Evolutionary conservation across 2,888 invertebrate genomes (phyloP).

Genomic region (Idaea biselata): DNA sequence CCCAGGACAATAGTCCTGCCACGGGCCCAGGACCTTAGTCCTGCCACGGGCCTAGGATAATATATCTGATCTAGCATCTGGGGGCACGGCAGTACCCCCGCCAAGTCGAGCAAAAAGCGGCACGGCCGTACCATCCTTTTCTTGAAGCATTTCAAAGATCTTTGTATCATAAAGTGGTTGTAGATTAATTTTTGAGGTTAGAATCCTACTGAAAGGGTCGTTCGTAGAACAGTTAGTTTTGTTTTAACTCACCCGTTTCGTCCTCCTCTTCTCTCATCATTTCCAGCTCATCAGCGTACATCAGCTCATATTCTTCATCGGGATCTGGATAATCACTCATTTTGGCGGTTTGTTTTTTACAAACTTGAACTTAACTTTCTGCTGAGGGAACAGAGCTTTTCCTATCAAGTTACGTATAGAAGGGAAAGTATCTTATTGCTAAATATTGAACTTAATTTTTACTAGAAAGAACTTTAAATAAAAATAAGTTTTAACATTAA

Average conservation of each 20-base stretch:
- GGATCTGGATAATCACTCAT: constrained; percentile 78
- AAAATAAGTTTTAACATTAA: no score
- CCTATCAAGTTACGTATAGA: background rate
- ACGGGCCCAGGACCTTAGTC: no score
- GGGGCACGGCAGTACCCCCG: no score
- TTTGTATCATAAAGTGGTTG: background rate
- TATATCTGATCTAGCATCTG: no score
- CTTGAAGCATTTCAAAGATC: no score
- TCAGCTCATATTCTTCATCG: constrained; percentile 85
- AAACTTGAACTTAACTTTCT: background rate
- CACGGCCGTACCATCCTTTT: no score
- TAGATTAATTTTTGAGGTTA: background rate
- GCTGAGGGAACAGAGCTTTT: background rate
- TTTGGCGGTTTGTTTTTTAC: constrained; percentile 26
- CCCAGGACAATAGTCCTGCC: no score
- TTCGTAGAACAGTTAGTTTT: constrained; percentile 6
- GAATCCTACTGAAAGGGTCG: background rate
- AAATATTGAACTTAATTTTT: background rate
- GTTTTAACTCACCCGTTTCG: constrained; percentile 42
- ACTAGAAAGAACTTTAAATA: background rate
- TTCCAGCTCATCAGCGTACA: constrained; percentile 86
- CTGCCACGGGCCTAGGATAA: no score
- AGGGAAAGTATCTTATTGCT: background rate
- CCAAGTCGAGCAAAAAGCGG: no score
- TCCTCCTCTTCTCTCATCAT: constrained; percentile 78